phyloP scores from a whole-genome alignment of 30 jellyfish, hydroid and myxozoan species.

The Hydractinia echinata region DNA sequence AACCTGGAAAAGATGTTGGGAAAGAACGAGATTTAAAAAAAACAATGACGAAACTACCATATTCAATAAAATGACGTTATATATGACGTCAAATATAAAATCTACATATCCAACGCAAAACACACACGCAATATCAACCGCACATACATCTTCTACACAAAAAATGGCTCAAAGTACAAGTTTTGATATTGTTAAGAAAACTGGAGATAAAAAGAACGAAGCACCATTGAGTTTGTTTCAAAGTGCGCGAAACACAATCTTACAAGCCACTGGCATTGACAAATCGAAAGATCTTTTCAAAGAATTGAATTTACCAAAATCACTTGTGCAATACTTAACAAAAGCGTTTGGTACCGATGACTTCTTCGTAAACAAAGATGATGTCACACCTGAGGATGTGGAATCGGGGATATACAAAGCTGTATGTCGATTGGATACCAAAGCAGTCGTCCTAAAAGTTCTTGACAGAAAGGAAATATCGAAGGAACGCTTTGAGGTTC shows the following conservation, averaged over 20 bases:
- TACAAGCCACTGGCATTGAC: conserved; percentile 47
- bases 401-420: conserved; percentile 54
- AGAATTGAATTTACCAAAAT: conserved; percentile 37
- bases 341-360: conserved; percentile 49
- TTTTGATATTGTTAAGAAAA: too few species aligned
- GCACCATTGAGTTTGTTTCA: too few species aligned
- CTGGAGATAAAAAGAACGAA: too few species aligned
- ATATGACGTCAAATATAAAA: too few species aligned
- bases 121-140: too few species aligned
- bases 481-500: conserved; percentile 25
- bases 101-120: too few species aligned
- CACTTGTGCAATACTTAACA: conserved; percentile 48
- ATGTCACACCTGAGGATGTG: conserved; percentile 61
- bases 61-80: too few species aligned
- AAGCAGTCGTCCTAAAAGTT: conserved; percentile 38
- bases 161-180: too few species aligned
- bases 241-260: conserved; percentile 36
- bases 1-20: too few species aligned
- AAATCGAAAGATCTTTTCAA: conserved; percentile 37
- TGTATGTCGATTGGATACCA: conserved; percentile 29
- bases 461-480: conserved; percentile 28
- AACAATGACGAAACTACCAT: too few species aligned
- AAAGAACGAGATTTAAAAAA: too few species aligned
- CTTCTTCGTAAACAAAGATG: conserved; percentile 52
- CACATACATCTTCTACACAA: too few species aligned